These are phyloP conservation scores for Phataginus tetradactyla DNA, from an alignment of 2,797 vertebrate species.

Conservation along the genomic window DNA sequence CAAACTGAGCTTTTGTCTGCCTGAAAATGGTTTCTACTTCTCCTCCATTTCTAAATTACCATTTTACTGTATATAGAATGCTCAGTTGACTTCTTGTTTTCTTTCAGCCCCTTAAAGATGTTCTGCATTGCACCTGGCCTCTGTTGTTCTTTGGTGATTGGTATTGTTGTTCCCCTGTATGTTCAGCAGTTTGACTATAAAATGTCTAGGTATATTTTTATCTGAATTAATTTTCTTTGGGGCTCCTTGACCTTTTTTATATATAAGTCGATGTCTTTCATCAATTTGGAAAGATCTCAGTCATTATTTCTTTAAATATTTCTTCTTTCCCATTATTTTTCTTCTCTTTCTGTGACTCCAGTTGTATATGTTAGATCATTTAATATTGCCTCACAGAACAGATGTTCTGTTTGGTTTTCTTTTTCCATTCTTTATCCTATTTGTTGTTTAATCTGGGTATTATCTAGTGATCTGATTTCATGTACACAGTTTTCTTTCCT, in stretches of 20 bases:
- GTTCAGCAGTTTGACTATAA: not conserved
- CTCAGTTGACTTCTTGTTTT: not conserved
- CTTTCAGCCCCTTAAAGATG: not conserved
- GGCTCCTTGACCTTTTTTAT: not conserved
- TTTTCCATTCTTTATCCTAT: not conserved
- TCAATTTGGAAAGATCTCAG: not conserved
- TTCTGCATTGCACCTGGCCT: not conserved
- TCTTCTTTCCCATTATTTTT: not conserved
- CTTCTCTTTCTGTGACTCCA: not conserved
- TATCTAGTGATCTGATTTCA: not conserved
- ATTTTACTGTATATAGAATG: not conserved
- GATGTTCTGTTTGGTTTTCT: not conserved
- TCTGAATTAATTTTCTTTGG: not conserved
- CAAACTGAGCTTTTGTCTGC: not conserved
- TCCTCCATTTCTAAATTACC: not conserved
- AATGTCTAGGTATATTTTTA: not conserved
- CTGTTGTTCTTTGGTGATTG: not conserved
- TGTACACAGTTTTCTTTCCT: not conserved
- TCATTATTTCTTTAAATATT: not conserved
- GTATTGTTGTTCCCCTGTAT: not conserved
- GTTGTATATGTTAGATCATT: not conserved
- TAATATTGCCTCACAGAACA: not conserved
- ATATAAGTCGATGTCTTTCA: not conserved
- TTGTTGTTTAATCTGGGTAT: not conserved
- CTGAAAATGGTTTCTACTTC: not conserved